These are phyloP conservation scores for Trissolcus brochymenae DNA, from an alignment of 2,888 invertebrate species.

Conservation along the genomic window DNA sequence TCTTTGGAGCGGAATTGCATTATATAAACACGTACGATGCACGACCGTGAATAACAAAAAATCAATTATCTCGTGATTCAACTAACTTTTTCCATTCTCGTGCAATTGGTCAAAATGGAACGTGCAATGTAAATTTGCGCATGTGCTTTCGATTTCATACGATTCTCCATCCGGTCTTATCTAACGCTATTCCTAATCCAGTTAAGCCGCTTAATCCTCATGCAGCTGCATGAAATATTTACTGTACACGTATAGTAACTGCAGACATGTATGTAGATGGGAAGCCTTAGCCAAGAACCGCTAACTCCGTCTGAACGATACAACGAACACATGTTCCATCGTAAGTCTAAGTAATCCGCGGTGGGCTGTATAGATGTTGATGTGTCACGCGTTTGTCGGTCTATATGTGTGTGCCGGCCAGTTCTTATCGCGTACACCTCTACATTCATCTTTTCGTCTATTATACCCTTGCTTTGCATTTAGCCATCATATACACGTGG, in stretches of 20 bases:
- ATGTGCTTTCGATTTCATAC: constrained; percentile 45
- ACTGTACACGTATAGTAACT: constrained; percentile 64
- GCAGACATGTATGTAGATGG: constrained; percentile 58
- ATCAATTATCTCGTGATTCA: no score
- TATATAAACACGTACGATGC: no score
- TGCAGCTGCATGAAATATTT: constrained; percentile 76
- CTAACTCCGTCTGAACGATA: constrained; percentile 71
- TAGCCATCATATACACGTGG: constrained; percentile 34
- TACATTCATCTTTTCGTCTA: constrained; percentile 43
- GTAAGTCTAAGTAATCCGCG: constrained; percentile 72
- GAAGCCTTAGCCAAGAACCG: constrained; percentile 72
- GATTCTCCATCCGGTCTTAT: constrained; percentile 48
- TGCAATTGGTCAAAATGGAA: constrained; percentile 24
- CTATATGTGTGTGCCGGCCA: constrained; percentile 29
- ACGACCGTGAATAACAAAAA: no score
- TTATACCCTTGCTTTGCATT: constrained; percentile 29
- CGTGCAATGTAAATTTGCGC: constrained; percentile 21
- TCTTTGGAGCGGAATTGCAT: no score
- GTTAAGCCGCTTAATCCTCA: constrained; percentile 72
- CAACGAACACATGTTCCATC: constrained; percentile 75
- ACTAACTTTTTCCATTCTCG: no score
- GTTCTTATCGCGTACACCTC: constrained; percentile 41
- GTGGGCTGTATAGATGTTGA: constrained; percentile 63
- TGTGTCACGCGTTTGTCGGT: constrained; percentile 31
- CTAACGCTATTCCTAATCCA: constrained; percentile 68